Evolutionary conservation across 2,888 invertebrate species (phyloP).

Genomic region (Bombyx huttoni): DNA sequence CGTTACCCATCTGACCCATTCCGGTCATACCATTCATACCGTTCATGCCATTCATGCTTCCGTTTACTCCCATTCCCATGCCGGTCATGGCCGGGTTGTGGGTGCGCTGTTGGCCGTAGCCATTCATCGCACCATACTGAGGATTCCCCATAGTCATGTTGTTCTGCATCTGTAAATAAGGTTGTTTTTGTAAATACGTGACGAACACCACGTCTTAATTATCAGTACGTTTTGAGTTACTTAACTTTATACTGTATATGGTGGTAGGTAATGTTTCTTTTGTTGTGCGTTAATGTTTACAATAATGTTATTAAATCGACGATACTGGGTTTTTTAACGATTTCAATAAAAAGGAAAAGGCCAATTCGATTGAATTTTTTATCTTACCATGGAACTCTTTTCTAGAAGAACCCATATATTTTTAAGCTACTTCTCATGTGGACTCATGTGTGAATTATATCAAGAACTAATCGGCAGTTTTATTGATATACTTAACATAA

Average conservation of each 20-base stretch:
- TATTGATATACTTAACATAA: no score
- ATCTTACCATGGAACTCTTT: no score
- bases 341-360: neutral
- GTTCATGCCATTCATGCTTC: slow-evolving; percentile 29
- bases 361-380: no score
- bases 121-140: slow-evolving; percentile 74
- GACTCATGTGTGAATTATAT: no score
- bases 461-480: no score
- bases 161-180: slow-evolving; percentile 73
- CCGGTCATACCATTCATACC: slow-evolving; percentile 75
- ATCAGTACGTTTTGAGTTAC: neutral
- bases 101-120: slow-evolving; percentile 72
- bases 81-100: slow-evolving; percentile 71
- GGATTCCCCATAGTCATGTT: slow-evolving; percentile 76
- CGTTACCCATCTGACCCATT: slow-evolving; percentile 75
- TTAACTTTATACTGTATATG: neutral
- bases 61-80: slow-evolving; percentile 71
- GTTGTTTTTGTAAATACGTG: slow-evolving; percentile 12
- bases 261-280: neutral
- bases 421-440: no score
- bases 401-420: no score
- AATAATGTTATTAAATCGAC: no score
- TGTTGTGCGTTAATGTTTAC: no score
- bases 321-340: neutral
- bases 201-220: slow-evolving; percentile 8